Evolutionary conservation across 2,797 vertebrate genomes (phyloP), one percentile per base, ranked within the genome.

Genomic region (Diceros bicornis): DNA sequence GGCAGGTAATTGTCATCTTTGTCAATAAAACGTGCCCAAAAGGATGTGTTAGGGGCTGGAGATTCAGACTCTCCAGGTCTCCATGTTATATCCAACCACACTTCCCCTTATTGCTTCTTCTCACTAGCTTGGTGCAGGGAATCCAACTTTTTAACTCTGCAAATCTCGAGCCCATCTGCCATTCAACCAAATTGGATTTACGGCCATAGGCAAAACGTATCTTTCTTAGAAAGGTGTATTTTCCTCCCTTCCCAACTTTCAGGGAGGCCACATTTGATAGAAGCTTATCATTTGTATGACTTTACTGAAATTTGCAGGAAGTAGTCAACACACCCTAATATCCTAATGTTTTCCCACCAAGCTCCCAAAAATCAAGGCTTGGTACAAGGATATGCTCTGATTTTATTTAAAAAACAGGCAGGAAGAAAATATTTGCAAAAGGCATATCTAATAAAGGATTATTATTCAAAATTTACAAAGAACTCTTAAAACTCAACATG

Each of bases 141-240:
- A 91, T 47, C 59, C 27, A 83, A 29, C 11, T 61, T 78, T 72
- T 59, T 23, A 66, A 86, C 66, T 47, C 52, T 92, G 55, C 32
- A 66, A 83, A 88, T 9, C 25, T 72, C 57, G 92, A 78, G 69
- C 17, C 20, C 37, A 37, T 50, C 64, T 34, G 89, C 64, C 47
- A 34, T 55, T 71, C n/a, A 71, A 29, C 61, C 55, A 66, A n/a
- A 47, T 18, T 93, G 68, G 9, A 34, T 83, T 71, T 71, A 32
- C 87, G 77, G 20, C 64, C 55, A 41, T n/a, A 72, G 32, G 62
- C 14, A 78, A 83, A 77, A 44, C 50, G 25, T n/a, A 47, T 71
- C 41, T 81, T 96, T 90, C 61, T 82, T 77, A 77, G 14, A 69
- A 87, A 91, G 97, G 21, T 87, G 1, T 75, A 62, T 78, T 92